Conservation (phyloP, 2,797 vertebrate genomes). For the Loriculus beryllinus region DNA sequence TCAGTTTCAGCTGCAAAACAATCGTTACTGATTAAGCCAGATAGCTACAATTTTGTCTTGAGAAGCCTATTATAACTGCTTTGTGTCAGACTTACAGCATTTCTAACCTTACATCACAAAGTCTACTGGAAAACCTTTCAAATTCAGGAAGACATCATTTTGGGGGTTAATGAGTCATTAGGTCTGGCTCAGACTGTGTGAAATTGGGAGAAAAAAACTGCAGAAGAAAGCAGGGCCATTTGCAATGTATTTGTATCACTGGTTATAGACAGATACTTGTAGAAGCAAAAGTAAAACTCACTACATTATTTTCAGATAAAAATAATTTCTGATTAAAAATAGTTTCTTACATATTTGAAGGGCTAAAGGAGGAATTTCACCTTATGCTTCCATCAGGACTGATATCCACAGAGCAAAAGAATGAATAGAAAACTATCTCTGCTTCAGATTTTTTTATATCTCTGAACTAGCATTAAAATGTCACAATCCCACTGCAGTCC, state of each 20-base stretch:
- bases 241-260: not conserved
- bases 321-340: not conserved
- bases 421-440: constrained; percentile 10
- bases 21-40: not conserved
- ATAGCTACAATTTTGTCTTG: not conserved
- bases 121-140: not conserved
- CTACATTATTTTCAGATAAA: not conserved
- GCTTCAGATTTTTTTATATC: constrained; percentile 28
- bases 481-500: constrained; percentile 12
- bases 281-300: not conserved
- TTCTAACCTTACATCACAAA: not conserved
- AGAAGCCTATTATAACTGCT: not conserved
- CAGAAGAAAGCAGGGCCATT: not conserved
- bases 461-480: constrained; percentile 59
- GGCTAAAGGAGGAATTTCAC: not conserved
- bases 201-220: not conserved
- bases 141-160: not conserved
- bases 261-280: not conserved
- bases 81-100: not conserved
- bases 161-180: not conserved
- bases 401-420: not conserved
- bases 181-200: not conserved
- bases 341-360: not conserved
- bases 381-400: not conserved
- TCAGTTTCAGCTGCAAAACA: not conserved